These are phyloP conservation scores for Ispidina lecontei DNA, from an alignment of 2,797 vertebrate genomes.

Conservation along the genomic window DNA sequence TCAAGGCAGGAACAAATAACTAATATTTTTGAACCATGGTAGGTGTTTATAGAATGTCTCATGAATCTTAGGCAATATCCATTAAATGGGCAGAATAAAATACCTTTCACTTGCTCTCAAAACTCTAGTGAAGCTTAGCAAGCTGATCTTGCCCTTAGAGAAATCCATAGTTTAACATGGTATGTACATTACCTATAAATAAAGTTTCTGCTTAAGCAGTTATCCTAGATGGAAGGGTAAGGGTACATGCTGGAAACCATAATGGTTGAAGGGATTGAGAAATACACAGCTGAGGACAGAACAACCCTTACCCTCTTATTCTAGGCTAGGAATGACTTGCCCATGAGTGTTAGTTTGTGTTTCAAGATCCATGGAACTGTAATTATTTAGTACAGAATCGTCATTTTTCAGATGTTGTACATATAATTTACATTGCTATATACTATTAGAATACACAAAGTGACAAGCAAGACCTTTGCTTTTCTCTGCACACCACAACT, in stretches of 20 bases:
- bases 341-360: constrained; percentile 59
- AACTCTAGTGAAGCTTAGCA: not conserved
- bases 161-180: not conserved
- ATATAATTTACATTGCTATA: constrained; percentile 52
- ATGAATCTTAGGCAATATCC: constrained; percentile 29
- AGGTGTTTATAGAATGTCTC: not conserved
- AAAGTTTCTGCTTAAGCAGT: constrained; percentile 33
- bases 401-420: constrained; percentile 51
- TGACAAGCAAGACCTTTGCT: constrained; percentile 83
- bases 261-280: constrained; percentile 25
- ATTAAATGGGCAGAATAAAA: constrained; percentile 52
- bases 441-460: constrained; percentile 69
- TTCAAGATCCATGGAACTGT: constrained; percentile 67
- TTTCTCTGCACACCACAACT: constrained; percentile 93
- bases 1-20: not conserved
- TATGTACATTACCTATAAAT: not conserved
- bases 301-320: constrained; percentile 66
- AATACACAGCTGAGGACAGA: constrained; percentile 56
- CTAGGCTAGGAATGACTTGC: constrained; percentile 66
- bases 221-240: constrained; percentile 43
- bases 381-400: constrained; percentile 59
- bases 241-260: constrained; percentile 45
- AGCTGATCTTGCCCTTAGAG: not conserved
- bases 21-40: not conserved
- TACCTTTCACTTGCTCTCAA: not conserved